Evolutionary conservation across 2,113 vertebrate species (phyloP).

Genomic region (Ondatra zibethicus): DNA sequence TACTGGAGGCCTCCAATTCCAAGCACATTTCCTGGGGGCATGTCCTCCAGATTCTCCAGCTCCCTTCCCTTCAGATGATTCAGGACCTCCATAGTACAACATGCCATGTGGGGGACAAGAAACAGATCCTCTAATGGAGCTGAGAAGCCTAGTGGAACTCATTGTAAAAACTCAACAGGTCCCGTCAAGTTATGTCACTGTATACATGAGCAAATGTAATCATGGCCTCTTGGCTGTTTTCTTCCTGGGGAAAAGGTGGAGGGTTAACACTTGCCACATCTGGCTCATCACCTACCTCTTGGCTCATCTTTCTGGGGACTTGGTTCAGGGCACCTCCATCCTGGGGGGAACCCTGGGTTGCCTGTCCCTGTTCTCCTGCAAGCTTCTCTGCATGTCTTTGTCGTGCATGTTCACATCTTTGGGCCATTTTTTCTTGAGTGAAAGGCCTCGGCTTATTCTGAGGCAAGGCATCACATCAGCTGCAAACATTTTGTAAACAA

Average conservation of each 20-base stretch:
- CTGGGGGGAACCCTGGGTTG: constrained; percentile 59
- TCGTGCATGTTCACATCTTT: constrained; percentile 90
- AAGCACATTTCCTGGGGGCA: no score
- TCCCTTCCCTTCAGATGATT: no score
- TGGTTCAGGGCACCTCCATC: constrained; percentile 66
- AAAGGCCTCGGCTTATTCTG: constrained; percentile 95
- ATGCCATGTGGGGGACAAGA: no score
- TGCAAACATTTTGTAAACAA: constrained; percentile 98
- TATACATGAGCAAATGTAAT: constrained; percentile 96
- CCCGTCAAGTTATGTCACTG: constrained; percentile 90
- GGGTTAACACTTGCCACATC: constrained; percentile 73
- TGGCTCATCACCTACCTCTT: constrained; percentile 85
- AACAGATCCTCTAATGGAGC: no score
- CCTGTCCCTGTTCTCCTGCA: constrained; percentile 83
- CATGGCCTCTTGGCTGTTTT: constrained; percentile 88
- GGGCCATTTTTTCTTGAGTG: constrained; percentile 93
- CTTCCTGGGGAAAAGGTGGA: constrained; percentile 80
- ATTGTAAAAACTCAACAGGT: constrained; percentile 88
- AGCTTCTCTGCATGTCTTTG: constrained; percentile 92
- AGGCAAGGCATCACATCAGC: constrained; percentile 92
- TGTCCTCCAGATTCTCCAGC: no score
- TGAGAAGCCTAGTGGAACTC: constrained; percentile 77
- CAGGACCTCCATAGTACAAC: no score
- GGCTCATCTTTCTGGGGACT: constrained; percentile 49
- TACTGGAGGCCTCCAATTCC: no score